Base-by-base conservation (phyloP, 64 coral and sea anemone genomes). In the Platygyra sinensis region DNA sequence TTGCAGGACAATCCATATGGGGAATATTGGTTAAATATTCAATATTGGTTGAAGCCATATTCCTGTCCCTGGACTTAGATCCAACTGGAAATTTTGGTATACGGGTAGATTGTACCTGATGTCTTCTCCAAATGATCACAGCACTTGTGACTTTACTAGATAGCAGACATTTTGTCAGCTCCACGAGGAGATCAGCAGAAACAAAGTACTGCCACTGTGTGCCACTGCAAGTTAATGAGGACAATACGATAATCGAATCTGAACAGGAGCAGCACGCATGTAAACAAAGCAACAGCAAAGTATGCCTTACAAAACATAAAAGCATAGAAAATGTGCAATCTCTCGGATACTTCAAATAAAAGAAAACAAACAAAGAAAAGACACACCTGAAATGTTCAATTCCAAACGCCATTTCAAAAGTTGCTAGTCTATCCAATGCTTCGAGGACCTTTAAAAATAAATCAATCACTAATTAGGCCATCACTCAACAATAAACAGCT, bases 331-430 rank as follows among this genome's bases (percentile, higher is more conserved):
- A 5, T 5, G 5, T 39, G 2, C 38, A 39, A 39, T 39, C 38
- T 51, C 36, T 22, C 6, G 10, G 9, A 50, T 24, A 51, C 4
- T n/a, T 72, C 16, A 86, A 49, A 72, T 14, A 20, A 72, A 8
- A 50, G 1, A 50, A 20, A 20, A 24, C 11, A 69, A 72, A 25
- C 13, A 20, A 54, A 73, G 25, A n/a, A n/a, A 3, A 25, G 13
- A 36, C 39, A 85, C 67, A 96, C 94, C 94, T 96, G 59, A 96
- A 96, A 28, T 90, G 89, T 80, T 83, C 80, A 73, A 92, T 87
- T 62, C 94, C 87, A 87, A 88, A 96, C 33, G 94, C 94, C 94
- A 93, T 96, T 78, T 96, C 87, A 87, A 93, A 96, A 61, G 94
- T 96, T 74, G 91, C 94, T 69, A 96, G 92, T 89, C 91, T 89